Evolutionary conservation across 2,797 vertebrate species (phyloP), one percentile per base, ranked within the genome.

Genomic region (Rhinogobio ventralis): DNA sequence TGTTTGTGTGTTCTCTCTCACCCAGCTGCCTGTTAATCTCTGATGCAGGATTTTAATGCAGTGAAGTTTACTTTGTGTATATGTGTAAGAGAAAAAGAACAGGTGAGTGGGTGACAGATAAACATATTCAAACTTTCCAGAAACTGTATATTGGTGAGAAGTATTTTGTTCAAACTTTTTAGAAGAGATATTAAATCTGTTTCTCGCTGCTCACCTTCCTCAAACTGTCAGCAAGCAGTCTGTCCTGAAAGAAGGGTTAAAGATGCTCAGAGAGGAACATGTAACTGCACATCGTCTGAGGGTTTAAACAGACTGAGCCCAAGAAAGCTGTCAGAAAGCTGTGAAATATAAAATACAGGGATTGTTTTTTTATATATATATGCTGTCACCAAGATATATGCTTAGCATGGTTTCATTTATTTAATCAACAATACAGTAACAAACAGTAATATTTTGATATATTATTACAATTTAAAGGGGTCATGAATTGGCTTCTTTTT

Each of bases 1-100:
- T 84, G 64, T 79, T 84, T 71, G 73, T 33, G 57, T 51, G 53
- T 85, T 64, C 55, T 62, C 55, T 62, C 42, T 69, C 42, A 79
- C 51, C 36, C 30, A 57, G 53, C 13, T 69, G 51, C 20, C 75
- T 84, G 51, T 49, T 79, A 69, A 84, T 84, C 51, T 84, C 66
- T 39, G 67, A 51, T 72, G 66, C 82, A 30, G 46, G 62, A 68
- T 28, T 75, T 42, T 42, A 76, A 83, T 42, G 60, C 53, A 62
- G 17, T 36, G 19, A 78, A 71, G 72, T 55, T 72, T n/a, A 72
- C 66, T 77, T 42, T 36, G 66, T 71, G 28, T 19, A 33, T 49
- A 23, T 5, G 39, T 49, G 42, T 14, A 60, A 46, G 39, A 78
- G 64, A 28, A 36, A 57, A 60, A 45, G 23, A 79, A 51, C 46